Evolutionary conservation across 2,888 invertebrate species (phyloP).

Genomic region (Lasioglossum leucozonium): DNA sequence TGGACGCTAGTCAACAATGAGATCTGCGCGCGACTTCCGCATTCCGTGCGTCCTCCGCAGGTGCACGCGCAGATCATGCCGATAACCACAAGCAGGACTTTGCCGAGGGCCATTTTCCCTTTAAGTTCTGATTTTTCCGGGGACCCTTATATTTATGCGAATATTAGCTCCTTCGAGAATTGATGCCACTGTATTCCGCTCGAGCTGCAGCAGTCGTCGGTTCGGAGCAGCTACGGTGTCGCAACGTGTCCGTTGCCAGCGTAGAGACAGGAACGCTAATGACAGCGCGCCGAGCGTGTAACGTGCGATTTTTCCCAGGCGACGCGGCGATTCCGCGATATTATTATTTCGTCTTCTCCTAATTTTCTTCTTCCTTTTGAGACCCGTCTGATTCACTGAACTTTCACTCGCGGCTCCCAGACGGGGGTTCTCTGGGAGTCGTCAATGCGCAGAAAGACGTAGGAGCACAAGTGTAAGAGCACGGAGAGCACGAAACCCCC

Average conservation of each 20-base stretch:
- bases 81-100: slow-evolving; percentile 66
- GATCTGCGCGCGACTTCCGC: slow-evolving; percentile 74
- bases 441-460: neutral
- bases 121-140: neutral
- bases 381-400: neutral
- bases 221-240: neutral
- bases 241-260: neutral
- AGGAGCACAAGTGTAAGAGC: neutral
- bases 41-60: slow-evolving; percentile 79
- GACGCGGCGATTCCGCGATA: neutral
- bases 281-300: neutral
- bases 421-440: neutral
- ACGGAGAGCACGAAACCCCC: neutral
- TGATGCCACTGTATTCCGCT: neutral
- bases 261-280: neutral
- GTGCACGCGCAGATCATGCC: slow-evolving; percentile 78
- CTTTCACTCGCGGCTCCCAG: neutral
- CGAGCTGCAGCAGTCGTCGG: neutral
- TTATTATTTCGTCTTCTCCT: neutral
- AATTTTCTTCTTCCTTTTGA: neutral
- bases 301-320: slow-evolving; percentile 9
- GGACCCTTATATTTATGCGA: neutral
- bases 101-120: slow-evolving; percentile 20
- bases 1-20: slow-evolving; percentile 78
- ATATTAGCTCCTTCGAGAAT: neutral